Percentiles rank a stretch among this genome's conserved stretches.
Evolutionary conservation across 2,113 vertebrate species (phyloP).

Genomic region (Rhinopomastus cyanomelas): DNA sequence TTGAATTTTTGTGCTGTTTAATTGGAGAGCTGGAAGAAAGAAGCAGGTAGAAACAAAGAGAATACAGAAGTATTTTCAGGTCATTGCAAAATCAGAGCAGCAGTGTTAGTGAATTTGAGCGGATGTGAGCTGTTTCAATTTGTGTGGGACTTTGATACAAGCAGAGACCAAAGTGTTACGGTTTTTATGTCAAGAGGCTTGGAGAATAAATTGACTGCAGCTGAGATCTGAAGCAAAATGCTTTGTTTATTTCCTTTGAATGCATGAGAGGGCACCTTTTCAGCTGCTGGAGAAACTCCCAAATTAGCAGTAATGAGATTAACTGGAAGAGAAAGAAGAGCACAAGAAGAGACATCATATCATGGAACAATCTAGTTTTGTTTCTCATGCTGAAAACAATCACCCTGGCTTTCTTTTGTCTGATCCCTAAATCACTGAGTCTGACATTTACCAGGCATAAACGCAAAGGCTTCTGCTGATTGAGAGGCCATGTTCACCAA

Average conservation of each 20-base stretch:
- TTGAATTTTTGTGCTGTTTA: slow-evolving; percentile 24
- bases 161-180: background rate
- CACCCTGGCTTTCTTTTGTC: background rate
- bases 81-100: slow-evolving; percentile 3
- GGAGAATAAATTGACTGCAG: slow-evolving; percentile 40
- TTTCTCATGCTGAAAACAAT: background rate
- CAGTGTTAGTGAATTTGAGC: background rate
- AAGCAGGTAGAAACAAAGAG: slow-evolving; percentile 34
- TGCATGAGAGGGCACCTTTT: background rate
- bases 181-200: slow-evolving; percentile 34
- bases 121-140: slow-evolving; percentile 13
- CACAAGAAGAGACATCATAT: background rate
- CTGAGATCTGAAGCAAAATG: slow-evolving; percentile 49
- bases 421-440: background rate
- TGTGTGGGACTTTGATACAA: slow-evolving; percentile 15
- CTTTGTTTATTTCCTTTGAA: slow-evolving; percentile 45
- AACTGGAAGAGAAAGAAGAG: background rate
- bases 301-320: slow-evolving; percentile 53
- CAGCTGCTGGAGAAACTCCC: background rate
- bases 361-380: background rate
- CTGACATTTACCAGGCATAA: background rate
- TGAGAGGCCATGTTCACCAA: background rate
- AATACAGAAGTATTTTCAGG: slow-evolving; percentile 28
- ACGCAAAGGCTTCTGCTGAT: background rate
- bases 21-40: slow-evolving; percentile 2